These are phyloP conservation scores for Boloria euphrosyne DNA, from an alignment of 2,888 invertebrate genomes.

Conservation along the genomic window DNA sequence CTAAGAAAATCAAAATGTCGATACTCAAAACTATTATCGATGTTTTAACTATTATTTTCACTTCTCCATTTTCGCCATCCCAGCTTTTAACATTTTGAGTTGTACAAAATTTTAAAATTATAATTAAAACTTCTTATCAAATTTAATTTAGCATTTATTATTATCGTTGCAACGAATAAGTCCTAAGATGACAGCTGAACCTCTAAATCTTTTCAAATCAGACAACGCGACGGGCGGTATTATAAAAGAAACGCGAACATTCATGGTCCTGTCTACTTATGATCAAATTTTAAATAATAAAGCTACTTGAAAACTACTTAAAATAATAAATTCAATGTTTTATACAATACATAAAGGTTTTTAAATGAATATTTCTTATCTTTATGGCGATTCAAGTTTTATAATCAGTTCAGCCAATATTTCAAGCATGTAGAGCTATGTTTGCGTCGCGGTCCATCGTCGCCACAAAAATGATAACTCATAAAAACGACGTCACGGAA, in stretches of 20 bases:
- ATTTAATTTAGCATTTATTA: constrained; percentile 3
- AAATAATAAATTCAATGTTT: constrained; percentile 67
- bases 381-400: constrained; percentile 70
- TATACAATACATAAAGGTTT: constrained; percentile 69
- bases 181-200: constrained; percentile 30
- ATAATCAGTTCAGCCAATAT: constrained; percentile 70
- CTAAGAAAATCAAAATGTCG: background rate
- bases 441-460: constrained; percentile 57
- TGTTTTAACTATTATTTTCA: no score
- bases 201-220: constrained; percentile 37
- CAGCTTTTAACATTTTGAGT: no score
- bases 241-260: constrained; percentile 38
- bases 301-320: constrained; percentile 50
- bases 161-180: constrained; percentile 21
- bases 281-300: constrained; percentile 45
- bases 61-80: no score
- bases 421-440: constrained; percentile 64
- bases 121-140: constrained; percentile 2
- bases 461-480: constrained; percentile 81
- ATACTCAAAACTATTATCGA: no score
- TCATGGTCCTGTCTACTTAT: constrained; percentile 40
- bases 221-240: constrained; percentile 36
- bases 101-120: no score
- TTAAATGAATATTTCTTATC: constrained; percentile 65
- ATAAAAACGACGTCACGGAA: constrained; percentile 81